Conservation (phyloP, 2,113 vertebrate species). For the cattle (Bos taurus) region ARS-UCD2.0 NC_037329.1:84930001-84930500, state of each 20-base stretch:
- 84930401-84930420: not conserved
- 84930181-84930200: not conserved
- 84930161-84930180: not conserved
- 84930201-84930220: constrained; percentile 2
- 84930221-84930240: not conserved
- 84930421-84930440: not conserved
- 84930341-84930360: not conserved
- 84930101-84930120: not conserved
- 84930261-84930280: not conserved
- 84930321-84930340: not conserved
- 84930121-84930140: not conserved
- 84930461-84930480: not conserved
- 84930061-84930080: not conserved
- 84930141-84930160: not conserved
- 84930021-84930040: not conserved
- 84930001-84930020: not conserved
- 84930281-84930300: not conserved
- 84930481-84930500: not conserved
- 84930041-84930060: not conserved
- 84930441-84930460: not conserved
- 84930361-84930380: not conserved
- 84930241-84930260: not conserved
- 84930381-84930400: not conserved
- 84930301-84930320: not conserved
- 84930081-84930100: not conserved